phyloP scores from a whole-genome alignment of 92 coral and sea anemone species.

The Porites lobata region DNA sequence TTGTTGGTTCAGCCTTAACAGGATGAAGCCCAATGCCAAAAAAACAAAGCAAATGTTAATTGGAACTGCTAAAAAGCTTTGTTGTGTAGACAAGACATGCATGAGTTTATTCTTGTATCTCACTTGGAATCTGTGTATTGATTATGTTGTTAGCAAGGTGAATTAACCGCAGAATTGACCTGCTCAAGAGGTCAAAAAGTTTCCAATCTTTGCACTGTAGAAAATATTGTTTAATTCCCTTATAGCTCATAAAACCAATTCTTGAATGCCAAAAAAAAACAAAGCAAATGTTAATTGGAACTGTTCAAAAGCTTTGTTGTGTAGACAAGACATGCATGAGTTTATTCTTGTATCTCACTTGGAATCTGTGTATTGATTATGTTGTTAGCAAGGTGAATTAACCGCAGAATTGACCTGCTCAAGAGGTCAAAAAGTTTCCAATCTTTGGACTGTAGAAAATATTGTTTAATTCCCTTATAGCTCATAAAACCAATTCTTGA shows the following conservation, averaged over 20 bases:
- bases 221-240: too few relatives aligned
- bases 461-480: not conserved
- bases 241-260: not conserved
- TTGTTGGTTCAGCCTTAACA: conserved; percentile 12
- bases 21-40: not conserved
- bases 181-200: not conserved
- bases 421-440: not conserved
- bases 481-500: not conserved
- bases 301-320: too few relatives aligned
- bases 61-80: not conserved
- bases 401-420: not conserved
- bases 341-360: too few relatives aligned
- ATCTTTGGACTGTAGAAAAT: not conserved
- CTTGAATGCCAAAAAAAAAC: not conserved
- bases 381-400: too few relatives aligned
- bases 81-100: too few relatives aligned
- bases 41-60: not conserved
- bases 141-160: too few relatives aligned
- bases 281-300: not conserved
- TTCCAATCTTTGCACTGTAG: not conserved
- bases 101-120: too few relatives aligned
- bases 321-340: too few relatives aligned
- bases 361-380: too few relatives aligned
- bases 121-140: too few relatives aligned
- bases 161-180: not conserved